Conservation (phyloP, 2,797 vertebrate genomes). For the Trichosurus vulpecula region DNA sequence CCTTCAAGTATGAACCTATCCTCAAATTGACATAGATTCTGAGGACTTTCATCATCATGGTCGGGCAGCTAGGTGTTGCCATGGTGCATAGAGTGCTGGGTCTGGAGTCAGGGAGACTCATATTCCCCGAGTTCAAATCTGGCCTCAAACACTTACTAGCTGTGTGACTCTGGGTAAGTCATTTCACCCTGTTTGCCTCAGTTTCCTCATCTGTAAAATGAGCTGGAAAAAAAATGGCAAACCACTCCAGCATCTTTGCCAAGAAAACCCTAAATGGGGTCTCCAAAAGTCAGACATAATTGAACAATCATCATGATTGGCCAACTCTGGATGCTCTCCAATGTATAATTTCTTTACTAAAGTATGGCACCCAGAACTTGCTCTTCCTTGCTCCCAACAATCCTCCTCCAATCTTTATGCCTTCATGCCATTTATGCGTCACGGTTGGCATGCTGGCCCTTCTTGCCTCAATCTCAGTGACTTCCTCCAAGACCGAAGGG, state of each 20-base stretch:
- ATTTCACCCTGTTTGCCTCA: neutral
- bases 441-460: neutral
- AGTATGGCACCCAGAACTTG: neutral
- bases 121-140: neutral
- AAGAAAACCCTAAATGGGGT: too few relatives aligned
- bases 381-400: neutral
- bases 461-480: neutral
- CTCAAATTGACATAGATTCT: neutral
- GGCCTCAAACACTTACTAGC: neutral
- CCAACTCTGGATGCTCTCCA: neutral
- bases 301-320: neutral
- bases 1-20: neutral
- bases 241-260: neutral
- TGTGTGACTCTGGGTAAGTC: neutral
- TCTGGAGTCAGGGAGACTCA: too few relatives aligned
- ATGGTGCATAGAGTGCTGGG: too few relatives aligned
- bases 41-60: neutral
- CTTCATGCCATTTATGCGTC: neutral
- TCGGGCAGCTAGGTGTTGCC: neutral
- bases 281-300: neutral
- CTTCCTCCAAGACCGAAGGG: neutral
- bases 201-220: neutral
- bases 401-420: neutral
- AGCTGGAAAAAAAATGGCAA: neutral
- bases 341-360: neutral